Conservation (phyloP, 2,113 vertebrate species). For the Thunnus maccoyii region DNA sequence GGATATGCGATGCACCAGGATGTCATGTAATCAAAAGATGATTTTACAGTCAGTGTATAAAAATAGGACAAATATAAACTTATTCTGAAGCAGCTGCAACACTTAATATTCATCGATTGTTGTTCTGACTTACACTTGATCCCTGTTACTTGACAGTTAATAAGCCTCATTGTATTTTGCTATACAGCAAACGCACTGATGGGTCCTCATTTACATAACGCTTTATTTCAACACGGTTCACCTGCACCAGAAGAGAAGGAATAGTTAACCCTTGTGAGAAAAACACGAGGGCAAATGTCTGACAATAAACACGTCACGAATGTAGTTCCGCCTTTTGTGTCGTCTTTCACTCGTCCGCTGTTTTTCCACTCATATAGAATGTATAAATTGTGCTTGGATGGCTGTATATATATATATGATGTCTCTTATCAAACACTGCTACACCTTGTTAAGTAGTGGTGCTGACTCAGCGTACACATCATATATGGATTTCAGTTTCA, state of each 20-base stretch:
- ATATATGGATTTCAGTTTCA: slow-evolving; percentile 56
- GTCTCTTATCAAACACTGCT: neutral
- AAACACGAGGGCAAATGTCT: slow-evolving; percentile 23
- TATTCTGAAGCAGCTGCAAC: neutral
- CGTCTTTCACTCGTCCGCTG: slow-evolving; percentile 21
- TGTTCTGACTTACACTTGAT: slow-evolving; percentile 15
- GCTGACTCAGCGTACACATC: neutral
- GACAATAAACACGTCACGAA: slow-evolving; percentile 66
- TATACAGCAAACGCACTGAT: slow-evolving; percentile 15
- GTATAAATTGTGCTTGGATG: neutral
- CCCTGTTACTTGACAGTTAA: slow-evolving; percentile 32
- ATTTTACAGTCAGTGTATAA: neutral
- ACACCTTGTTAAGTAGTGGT: slow-evolving; percentile 27
- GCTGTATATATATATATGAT: neutral
- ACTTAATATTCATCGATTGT: neutral
- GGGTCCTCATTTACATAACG: slow-evolving; percentile 5
- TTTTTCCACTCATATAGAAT: neutral
- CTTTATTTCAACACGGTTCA: slow-evolving; percentile 41
- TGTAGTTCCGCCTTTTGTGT: slow-evolving; percentile 29
- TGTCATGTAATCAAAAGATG: neutral
- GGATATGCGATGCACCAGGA: neutral
- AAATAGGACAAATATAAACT: neutral
- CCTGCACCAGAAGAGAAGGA: slow-evolving; percentile 33
- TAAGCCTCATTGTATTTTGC: slow-evolving; percentile 13
- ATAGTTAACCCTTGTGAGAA: neutral